A percentile compares a stretch with the other conserved stretches of the same genome.
These are phyloP conservation scores for Orchesellides sinensis DNA, from an alignment of 2,888 invertebrate species.

Conservation along the genomic window DNA sequence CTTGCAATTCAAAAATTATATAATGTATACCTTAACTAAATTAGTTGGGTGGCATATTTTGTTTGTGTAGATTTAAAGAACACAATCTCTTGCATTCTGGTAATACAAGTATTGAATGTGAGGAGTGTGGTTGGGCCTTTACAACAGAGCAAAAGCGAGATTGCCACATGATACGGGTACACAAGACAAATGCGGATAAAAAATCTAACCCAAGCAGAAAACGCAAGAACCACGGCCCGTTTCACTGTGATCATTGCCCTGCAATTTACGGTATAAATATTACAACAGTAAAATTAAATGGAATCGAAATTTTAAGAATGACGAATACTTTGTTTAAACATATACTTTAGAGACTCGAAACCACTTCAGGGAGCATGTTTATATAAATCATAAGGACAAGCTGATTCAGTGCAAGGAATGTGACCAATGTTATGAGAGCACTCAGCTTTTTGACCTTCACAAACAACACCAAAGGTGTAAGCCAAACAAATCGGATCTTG, in stretches of 20 bases:
- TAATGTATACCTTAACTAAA: neutral
- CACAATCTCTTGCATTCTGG: conserved; percentile 4
- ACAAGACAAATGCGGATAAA: neutral
- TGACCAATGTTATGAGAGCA: conserved; percentile 23
- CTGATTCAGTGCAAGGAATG: conserved; percentile 26
- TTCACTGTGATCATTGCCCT: conserved; percentile 19
- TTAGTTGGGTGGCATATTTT: neutral
- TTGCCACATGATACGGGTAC: neutral
- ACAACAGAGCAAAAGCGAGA: neutral
- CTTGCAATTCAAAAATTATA: neutral
- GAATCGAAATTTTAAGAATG: neutral
- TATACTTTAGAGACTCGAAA: neutral
- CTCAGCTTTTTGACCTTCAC: conserved; percentile 8
- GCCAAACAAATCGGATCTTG: neutral
- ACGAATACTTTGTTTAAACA: neutral
- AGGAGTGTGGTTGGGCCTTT: conserved; percentile 31
- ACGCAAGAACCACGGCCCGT: neutral
- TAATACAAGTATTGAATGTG: neutral
- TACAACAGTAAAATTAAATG: neutral
- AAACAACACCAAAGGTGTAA: neutral
- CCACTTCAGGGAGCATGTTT: conserved; percentile 22
- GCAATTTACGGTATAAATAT: neutral
- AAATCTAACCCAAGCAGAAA: neutral
- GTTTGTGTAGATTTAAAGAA: neutral
- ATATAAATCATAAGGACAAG: conserved; percentile 23